Percentiles rank a stretch among this genome's conserved stretches.
phyloP scores from a whole-genome alignment of 2,797 vertebrate species.

The Clarias pachynema region DNA sequence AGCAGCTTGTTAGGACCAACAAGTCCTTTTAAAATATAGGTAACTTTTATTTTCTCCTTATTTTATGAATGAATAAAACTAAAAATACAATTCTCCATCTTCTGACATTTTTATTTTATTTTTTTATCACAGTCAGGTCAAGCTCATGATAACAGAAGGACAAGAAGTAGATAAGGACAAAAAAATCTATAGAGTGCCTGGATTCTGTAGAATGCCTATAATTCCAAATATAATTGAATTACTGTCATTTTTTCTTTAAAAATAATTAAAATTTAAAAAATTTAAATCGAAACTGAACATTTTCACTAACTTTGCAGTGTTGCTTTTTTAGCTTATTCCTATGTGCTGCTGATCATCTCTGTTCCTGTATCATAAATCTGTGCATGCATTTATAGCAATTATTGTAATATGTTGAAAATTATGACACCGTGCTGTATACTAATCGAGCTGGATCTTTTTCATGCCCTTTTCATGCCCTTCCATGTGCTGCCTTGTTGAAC shows the following conservation, averaged over 20 bases:
- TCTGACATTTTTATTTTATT: constrained; percentile 23
- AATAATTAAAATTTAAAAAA: not conserved
- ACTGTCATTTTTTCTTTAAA: not conserved
- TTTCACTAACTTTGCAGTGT: no score
- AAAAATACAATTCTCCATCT: not conserved
- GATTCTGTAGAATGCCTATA: not conserved
- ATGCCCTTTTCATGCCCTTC: not conserved
- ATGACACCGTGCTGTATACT: not conserved
- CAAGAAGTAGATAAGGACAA: not conserved
- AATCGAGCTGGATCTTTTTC: not conserved
- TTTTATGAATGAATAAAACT: no score
- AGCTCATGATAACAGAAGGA: constrained; percentile 37
- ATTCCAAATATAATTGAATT: not conserved
- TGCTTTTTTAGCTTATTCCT: not conserved
- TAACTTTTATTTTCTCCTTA: no score
- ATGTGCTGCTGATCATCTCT: not conserved
- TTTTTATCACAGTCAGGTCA: constrained; percentile 32
- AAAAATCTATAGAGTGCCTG: not conserved
- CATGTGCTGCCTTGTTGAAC: not conserved
- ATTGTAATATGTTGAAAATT: not conserved
- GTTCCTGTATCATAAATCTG: not conserved
- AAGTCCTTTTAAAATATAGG: not conserved
- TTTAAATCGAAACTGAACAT: no score
- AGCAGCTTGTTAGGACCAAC: not conserved
- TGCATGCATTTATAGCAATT: not conserved